Evolutionary conservation across 2,888 invertebrate species (phyloP).

Genomic region (Leptinotarsa tumamoca): DNA sequence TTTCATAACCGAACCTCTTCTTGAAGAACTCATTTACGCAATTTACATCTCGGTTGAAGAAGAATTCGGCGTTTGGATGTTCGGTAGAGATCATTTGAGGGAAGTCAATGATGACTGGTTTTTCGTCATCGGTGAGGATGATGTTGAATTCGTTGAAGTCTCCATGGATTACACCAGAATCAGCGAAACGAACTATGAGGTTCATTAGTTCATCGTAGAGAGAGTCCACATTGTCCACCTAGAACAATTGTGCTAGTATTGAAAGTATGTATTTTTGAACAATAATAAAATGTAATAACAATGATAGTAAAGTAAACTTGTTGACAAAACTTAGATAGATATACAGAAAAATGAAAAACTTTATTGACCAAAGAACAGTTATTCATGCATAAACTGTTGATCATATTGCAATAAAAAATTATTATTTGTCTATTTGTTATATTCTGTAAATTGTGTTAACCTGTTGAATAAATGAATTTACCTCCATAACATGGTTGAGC

Average conservation of each 20-base stretch:
- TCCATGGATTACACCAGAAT: constrained; percentile 97
- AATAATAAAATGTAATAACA: too few species aligned
- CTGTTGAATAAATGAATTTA: not conserved
- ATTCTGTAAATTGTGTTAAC: too few species aligned
- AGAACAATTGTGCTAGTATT: not conserved
- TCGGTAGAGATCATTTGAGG: constrained; percentile 98
- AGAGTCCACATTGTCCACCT: constrained; percentile 75
- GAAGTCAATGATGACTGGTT: constrained; percentile 94
- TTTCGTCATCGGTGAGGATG: constrained; percentile 84
- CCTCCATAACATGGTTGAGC: constrained; percentile 75
- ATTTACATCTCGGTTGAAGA: constrained; percentile 94
- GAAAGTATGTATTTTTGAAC: too few species aligned
- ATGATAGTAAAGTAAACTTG: too few species aligned
- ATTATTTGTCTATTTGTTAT: too few species aligned
- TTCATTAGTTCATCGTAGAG: constrained; percentile 96
- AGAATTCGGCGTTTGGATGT: constrained; percentile 92
- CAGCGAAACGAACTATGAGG: constrained; percentile 88
- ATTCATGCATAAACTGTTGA: too few species aligned
- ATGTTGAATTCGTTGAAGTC: constrained; percentile 99
- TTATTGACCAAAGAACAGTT: too few species aligned
- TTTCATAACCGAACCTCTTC: constrained; percentile 81
- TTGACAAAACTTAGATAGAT: too few species aligned
- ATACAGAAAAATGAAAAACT: too few species aligned
- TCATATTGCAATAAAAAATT: too few species aligned
- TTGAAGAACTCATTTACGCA: constrained; percentile 93